A percentile compares a stretch with the other conserved stretches of the same genome.
phyloP scores from a whole-genome alignment of 2,888 invertebrate species.

The Idaea dimidiata region DNA sequence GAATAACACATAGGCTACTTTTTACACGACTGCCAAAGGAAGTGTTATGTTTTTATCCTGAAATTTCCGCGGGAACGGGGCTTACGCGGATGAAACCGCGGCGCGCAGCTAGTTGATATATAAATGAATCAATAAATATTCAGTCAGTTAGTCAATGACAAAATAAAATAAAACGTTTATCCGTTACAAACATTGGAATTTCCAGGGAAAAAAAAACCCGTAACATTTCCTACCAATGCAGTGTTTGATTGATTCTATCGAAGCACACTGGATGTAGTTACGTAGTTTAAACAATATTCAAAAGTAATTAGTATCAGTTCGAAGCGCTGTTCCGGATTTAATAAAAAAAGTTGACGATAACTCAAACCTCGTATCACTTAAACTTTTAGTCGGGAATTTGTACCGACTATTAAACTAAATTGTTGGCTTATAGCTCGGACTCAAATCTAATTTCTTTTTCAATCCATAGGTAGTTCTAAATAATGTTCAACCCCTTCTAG shows the following conservation, averaged over 20 bases:
- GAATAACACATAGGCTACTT: too few relatives aligned
- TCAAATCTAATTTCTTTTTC: background rate
- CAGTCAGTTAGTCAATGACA: too few relatives aligned
- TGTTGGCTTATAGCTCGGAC: background rate
- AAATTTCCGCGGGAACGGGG: too few relatives aligned
- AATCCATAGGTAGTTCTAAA: background rate
- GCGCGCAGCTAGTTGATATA: too few relatives aligned
- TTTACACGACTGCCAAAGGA: too few relatives aligned
- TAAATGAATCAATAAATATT: too few relatives aligned
- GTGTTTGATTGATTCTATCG: background rate
- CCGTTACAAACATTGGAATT: too few relatives aligned
- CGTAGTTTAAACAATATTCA: conserved; percentile 14
- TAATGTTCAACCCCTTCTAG: too few relatives aligned
- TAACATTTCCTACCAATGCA: too few relatives aligned
- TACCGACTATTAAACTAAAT: background rate
- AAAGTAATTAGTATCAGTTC: conserved; percentile 9
- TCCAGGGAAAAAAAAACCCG: background rate
- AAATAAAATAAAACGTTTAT: too few relatives aligned
- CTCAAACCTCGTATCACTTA: background rate
- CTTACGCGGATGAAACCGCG: too few relatives aligned
- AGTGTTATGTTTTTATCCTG: too few relatives aligned
- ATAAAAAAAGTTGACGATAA: conserved; percentile 9
- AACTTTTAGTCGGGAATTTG: background rate
- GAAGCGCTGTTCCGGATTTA: conserved; percentile 6
- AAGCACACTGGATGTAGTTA: background rate